These are phyloP conservation scores for Tetraneura akinire DNA, from an alignment of 1,140 invertebrate genomes.

Conservation along the genomic window DNA sequence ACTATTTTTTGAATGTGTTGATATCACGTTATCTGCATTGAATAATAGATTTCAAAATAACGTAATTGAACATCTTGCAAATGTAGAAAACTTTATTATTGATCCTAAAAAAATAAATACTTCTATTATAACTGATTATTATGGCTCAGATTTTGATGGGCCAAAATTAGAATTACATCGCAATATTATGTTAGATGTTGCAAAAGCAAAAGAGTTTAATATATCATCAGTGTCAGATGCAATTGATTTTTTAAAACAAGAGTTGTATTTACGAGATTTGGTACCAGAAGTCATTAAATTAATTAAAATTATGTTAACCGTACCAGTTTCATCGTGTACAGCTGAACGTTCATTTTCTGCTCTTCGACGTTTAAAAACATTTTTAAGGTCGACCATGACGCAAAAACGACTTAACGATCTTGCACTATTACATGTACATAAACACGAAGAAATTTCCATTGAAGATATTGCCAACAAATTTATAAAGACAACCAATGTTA, in stretches of 20 bases:
- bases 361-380: background rate
- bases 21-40: background rate
- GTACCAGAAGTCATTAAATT: background rate
- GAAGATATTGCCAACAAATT: conserved; percentile 3
- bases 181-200: no score
- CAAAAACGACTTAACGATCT: background rate
- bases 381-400: no score
- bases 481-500: background rate
- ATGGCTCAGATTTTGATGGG: no score
- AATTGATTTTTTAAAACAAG: background rate
- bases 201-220: no score
- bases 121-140: no score
- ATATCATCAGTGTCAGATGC: background rate
- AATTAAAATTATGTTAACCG: conserved; percentile 22
- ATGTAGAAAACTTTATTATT: background rate
- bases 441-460: background rate
- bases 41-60: conserved; percentile 3
- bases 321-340: conserved; percentile 2
- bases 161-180: no score
- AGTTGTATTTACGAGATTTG: background rate
- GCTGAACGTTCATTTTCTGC: conserved; percentile 3
- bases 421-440: background rate
- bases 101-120: no score
- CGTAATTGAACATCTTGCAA: background rate
- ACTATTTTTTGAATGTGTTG: background rate